Base-by-base conservation (phyloP, 2,113 vertebrate species). In the Pipa parva region DNA sequence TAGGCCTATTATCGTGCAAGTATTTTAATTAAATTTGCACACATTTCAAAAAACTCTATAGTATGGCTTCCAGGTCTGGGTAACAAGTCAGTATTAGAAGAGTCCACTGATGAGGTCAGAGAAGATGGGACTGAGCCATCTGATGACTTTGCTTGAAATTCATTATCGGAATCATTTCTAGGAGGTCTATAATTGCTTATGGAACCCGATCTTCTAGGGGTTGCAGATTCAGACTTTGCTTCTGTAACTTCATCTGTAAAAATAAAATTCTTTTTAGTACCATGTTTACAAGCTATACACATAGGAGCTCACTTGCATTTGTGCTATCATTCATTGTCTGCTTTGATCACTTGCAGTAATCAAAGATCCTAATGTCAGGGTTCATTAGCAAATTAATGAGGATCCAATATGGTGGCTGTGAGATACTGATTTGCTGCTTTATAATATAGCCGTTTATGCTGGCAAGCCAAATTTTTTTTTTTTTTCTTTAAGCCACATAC, bases 11-110 rank as follows among this genome's bases (percentile, higher is more conserved):
- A n/a, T 75, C 96, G 95, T 83, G 97, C 95, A 84, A 99, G 94
- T 80, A 99, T 90, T 90, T 98, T 98, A 87, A 99, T 99, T 78
- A 99, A 91, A 83, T 99, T 98, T 62, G 97, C 97, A 79, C 95
- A 99, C 94, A 98, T 99, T 87, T 99, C 97, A 75, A 99, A 99
- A 74, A 99, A 99, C 70, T 99, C 95, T 74, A 98, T 97, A 52
- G 95, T 97, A 82, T 99, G 97, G 85, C 97, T 99, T 78, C 97
- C 97, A 18, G 95, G 91, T 66, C 94, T 89, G 27, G 95, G 89
- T 76, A 88, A 81, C 59, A 88, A 18, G 1, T 87, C 92, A 22
- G 89, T 88, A 42, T 79, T 88, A 1, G 88, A 86, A n/a, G 94
- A 96, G 67, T 98, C 95, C 49, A 92, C 87, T 25, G 91, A 94